Percentiles rank a stretch among this genome's conserved stretches.
Evolutionary conservation across 1,140 invertebrate genomes (phyloP).

Genomic region (Drosophila baimaii): DNA sequence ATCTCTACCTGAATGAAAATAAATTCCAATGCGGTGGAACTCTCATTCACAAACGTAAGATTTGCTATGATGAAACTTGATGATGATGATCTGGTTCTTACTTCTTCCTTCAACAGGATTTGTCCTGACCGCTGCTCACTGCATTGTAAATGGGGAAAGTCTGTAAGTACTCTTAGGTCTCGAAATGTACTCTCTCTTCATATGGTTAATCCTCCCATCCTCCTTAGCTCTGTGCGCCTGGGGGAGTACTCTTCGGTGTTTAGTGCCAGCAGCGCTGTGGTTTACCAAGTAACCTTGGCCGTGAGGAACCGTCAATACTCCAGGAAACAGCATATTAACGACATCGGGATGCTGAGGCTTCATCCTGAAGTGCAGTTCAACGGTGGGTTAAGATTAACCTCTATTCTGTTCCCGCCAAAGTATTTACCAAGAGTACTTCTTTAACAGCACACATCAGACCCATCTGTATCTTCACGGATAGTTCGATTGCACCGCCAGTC

Average conservation of each 20-base stretch:
- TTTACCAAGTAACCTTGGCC: background rate
- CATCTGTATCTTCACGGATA: conserved; percentile 18
- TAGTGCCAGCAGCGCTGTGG: background rate
- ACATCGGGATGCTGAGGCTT: conserved; percentile 5
- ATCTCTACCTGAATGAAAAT: background rate
- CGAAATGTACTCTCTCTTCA: no score
- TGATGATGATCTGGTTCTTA: no score
- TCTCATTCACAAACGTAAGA: conserved; percentile 14
- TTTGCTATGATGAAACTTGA: background rate
- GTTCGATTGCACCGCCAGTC: background rate
- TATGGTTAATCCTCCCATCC: no score
- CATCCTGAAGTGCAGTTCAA: conserved; percentile 2
- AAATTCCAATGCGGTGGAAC: conserved; percentile 3
- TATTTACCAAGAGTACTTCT: no score
- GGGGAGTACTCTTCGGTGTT: background rate
- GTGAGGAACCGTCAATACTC: background rate
- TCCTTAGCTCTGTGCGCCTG: background rate
- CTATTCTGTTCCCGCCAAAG: background rate
- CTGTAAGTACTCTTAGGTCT: background rate
- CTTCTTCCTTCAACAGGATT: background rate
- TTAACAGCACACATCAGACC: conserved; percentile 3
- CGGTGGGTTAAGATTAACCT: background rate
- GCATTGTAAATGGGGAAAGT: background rate
- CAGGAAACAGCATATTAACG: background rate
- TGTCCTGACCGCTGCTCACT: conserved; percentile 21